Conservation (phyloP, 2,113 vertebrate species). For the Coracopsis vasa region DNA sequence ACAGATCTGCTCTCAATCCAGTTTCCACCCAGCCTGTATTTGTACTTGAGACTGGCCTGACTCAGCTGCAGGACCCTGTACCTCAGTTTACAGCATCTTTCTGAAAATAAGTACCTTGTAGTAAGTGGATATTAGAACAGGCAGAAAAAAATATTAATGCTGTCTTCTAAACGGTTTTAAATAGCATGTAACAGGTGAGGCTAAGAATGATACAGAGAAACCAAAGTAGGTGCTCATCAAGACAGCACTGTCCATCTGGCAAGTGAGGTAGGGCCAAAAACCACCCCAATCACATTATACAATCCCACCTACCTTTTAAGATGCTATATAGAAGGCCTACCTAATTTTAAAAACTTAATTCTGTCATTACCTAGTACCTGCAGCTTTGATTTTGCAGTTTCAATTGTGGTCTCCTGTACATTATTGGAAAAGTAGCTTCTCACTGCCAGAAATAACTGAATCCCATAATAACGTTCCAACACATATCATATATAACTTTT, state of each 20-base stretch:
- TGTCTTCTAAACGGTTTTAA: background rate
- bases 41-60: background rate
- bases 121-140: background rate
- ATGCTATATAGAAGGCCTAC: background rate
- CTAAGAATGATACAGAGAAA: background rate
- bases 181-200: background rate
- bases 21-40: background rate
- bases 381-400: background rate
- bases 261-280: background rate
- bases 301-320: background rate
- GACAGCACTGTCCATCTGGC: background rate
- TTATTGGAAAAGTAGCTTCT: background rate
- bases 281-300: background rate
- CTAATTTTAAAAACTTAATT: background rate
- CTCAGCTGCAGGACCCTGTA: background rate
- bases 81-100: background rate
- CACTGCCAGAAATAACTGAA: background rate
- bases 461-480: background rate
- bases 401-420: background rate
- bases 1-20: background rate
- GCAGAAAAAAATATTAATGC: background rate
- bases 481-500: background rate
- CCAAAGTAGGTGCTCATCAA: background rate
- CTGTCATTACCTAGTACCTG: background rate
- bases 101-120: background rate